A percentile compares a stretch with the other conserved stretches of the same genome.
phyloP scores from a whole-genome alignment of 2,797 vertebrate genomes.

The Xerus rutilus region DNA sequence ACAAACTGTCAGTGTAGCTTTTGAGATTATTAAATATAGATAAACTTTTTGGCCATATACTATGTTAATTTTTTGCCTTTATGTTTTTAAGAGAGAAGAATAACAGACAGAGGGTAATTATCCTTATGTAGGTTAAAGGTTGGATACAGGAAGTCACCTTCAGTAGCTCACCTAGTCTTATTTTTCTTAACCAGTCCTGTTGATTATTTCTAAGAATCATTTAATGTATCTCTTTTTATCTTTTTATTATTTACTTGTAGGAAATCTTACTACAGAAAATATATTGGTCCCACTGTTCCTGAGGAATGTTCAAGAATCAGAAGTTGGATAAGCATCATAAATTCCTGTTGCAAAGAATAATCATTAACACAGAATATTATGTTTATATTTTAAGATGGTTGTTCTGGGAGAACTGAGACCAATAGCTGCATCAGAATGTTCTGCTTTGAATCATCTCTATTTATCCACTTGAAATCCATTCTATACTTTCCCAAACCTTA shows the following conservation, averaged over 20 bases:
- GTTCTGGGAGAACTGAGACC: background rate
- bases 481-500: background rate
- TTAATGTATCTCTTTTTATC: background rate
- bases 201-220: background rate
- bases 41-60: background rate
- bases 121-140: background rate
- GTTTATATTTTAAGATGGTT: background rate
- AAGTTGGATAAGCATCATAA: background rate
- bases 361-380: background rate
- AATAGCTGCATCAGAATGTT: background rate
- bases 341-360: background rate
- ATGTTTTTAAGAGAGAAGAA: background rate
- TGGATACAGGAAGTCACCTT: background rate
- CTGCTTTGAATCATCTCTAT: background rate
- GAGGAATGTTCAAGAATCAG: background rate
- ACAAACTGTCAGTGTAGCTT: background rate
- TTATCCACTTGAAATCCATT: background rate
- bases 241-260: slow-evolving; percentile 1
- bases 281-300: background rate
- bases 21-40: background rate
- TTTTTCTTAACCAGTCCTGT: background rate
- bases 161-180: background rate
- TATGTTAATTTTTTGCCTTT: background rate
- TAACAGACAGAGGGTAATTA: background rate
- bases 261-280: background rate